Base-by-base conservation (phyloP, 2,888 invertebrate genomes). In the Disparrhopalites patrizii region DNA sequence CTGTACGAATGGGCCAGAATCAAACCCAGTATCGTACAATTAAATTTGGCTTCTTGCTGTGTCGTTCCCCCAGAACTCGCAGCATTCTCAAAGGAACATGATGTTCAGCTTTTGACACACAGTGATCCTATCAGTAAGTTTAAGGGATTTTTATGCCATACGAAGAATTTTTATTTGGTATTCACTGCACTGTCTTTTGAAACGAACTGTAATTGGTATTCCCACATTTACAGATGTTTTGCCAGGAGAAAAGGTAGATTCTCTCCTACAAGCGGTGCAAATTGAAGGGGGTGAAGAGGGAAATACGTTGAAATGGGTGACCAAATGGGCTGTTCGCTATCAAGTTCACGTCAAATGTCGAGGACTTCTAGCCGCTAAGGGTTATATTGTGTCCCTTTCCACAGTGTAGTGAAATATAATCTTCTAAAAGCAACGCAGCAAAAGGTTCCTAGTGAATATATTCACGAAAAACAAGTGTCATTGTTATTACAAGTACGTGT, bases 91-190 rank as follows among this genome's bases (percentile, higher is more conserved):
- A 89, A 90, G 76, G 87, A 90, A 72, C 87, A 95, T 76, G 91
- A 93, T 77, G 89, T 99, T 68, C 94, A 95, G 78, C 81, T 99
- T 40, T 83, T 98, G 27, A 98, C 97, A 0, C 98, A 99, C 79
- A 93, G 91, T 76, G 98, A 99, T 80, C 93, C 95, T 0, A 86
- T 86, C 77, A 89, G 93, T 93, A 81, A 81, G 79, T 36, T 33
- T 36, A 23, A n/a, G n/a, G n/a, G n/a, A n/a, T n/a, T n/a, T n/a
- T n/a, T n/a, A n/a, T n/a, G n/a, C n/a, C n/a, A n/a, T n/a, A n/a
- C n/a, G n/a, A n/a, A n/a, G n/a, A n/a, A n/a, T n/a, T n/a, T n/a
- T n/a, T n/a, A n/a, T n/a, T n/a, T n/a, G n/a, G n/a, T n/a, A n/a
- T n/a, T n/a, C n/a, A n/a, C n/a, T n/a, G n/a, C n/a, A n/a, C 23